These are phyloP conservation scores for Artibeus lituratus DNA, from an alignment of 2,797 vertebrate genomes.

Conservation along the genomic window DNA sequence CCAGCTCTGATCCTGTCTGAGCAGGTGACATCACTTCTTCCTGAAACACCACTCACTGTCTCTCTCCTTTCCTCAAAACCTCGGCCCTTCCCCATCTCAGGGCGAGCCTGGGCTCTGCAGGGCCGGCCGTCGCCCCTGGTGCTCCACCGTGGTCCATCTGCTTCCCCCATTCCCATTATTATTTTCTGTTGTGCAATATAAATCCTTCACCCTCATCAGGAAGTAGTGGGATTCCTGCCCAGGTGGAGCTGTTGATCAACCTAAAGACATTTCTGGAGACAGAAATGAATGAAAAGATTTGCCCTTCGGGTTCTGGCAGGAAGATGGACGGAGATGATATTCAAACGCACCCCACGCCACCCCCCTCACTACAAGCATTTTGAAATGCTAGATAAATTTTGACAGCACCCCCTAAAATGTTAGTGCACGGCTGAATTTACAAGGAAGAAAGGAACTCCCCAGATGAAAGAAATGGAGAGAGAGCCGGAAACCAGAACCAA, in stretches of 20 bases:
- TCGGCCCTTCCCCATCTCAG: too few species aligned
- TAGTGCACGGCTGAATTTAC: neutral
- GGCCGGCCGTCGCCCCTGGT: too few species aligned
- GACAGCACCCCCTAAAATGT: neutral
- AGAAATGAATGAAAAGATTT: neutral
- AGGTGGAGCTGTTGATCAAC: neutral
- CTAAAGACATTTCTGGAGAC: neutral
- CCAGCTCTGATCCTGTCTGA: neutral
- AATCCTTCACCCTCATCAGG: neutral
- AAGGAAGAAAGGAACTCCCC: neutral
- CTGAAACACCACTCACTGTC: neutral
- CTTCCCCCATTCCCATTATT: neutral
- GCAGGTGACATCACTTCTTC: neutral
- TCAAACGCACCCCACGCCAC: neutral
- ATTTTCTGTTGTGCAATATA: neutral
- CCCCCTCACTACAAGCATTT: neutral
- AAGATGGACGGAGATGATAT: neutral
- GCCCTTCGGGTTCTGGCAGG: neutral
- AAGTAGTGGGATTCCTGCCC: neutral
- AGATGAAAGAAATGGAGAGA: neutral
- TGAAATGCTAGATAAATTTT: neutral
- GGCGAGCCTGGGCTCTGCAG: neutral
- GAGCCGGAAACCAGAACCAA: neutral
- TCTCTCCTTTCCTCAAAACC: neutral
- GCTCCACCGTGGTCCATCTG: fast-evolving